Conservation (phyloP, 2,888 invertebrate species). For the Brenthis daphne region DNA sequence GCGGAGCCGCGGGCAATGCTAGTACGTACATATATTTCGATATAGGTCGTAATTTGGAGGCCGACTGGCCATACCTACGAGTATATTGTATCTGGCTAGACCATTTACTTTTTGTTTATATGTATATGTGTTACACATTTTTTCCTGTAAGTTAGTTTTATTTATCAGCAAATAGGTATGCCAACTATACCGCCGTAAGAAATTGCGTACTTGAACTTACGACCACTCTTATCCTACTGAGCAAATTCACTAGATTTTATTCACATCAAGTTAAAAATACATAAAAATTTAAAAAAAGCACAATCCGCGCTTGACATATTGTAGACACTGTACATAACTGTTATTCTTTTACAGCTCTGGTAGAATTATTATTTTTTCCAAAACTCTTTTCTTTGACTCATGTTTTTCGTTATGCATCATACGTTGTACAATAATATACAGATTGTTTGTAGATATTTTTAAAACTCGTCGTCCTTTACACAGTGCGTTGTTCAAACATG, state of each 20-base stretch:
- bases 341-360: too few species aligned
- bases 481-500: constrained; percentile 31
- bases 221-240: constrained; percentile 1
- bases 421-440: not conserved
- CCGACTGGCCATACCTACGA: too few species aligned
- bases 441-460: constrained; percentile 28
- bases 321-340: too few species aligned
- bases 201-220: constrained; percentile 17
- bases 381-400: too few species aligned
- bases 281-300: too few species aligned
- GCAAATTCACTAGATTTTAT: not conserved
- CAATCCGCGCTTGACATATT: not conserved
- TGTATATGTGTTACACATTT: not conserved
- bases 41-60: too few species aligned
- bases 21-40: too few species aligned
- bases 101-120: too few species aligned
- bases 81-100: too few species aligned
- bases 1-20: too few species aligned
- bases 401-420: too few species aligned
- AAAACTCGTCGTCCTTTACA: constrained; percentile 18
- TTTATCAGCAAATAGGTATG: not conserved
- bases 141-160: not conserved
- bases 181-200: not conserved
- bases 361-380: too few species aligned
- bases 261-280: not conserved